Evolutionary conservation across 2,797 vertebrate species (phyloP).

Genomic region (Podarcis siculus): DNA sequence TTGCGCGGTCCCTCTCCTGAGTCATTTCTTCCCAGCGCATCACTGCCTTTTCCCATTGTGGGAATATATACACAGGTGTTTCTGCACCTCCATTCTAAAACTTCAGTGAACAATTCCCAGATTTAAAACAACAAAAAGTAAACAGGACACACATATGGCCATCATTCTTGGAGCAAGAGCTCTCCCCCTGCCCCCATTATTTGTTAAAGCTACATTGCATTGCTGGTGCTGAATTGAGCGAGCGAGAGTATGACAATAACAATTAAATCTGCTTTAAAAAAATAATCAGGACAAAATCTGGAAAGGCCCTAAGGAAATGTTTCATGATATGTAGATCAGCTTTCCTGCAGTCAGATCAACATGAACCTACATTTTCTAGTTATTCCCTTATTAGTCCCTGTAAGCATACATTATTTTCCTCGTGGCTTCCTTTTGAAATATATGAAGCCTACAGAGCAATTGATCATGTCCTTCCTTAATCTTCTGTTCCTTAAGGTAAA

Average conservation of each 20-base stretch:
- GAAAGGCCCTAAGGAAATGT: neutral
- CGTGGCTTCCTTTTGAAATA: neutral
- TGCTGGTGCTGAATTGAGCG: neutral
- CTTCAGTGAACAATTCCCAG: neutral
- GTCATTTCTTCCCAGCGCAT: too few species aligned
- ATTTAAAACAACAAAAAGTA: neutral
- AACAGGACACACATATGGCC: neutral
- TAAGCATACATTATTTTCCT: slow-evolving; percentile 4
- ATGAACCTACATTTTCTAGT: neutral
- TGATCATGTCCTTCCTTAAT: slow-evolving; percentile 9
- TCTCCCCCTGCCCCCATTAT: neutral
- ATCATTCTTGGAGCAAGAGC: neutral
- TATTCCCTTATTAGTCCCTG: slow-evolving; percentile 2
- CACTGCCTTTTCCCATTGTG: too few species aligned
- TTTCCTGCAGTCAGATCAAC: neutral
- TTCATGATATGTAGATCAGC: neutral
- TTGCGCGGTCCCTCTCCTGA: too few species aligned
- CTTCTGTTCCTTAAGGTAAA: neutral
- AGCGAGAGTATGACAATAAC: neutral
- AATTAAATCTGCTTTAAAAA: neutral
- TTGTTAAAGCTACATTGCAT: neutral
- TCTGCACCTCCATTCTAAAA: neutral
- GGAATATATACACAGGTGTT: too few species aligned
- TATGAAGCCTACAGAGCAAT: neutral
- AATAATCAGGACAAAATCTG: too few species aligned